A percentile compares a stretch with the other conserved stretches of the same genome.
These are phyloP conservation scores for Cephonodes hylas DNA, from an alignment of 2,888 invertebrate genomes.

Conservation along the genomic window DNA sequence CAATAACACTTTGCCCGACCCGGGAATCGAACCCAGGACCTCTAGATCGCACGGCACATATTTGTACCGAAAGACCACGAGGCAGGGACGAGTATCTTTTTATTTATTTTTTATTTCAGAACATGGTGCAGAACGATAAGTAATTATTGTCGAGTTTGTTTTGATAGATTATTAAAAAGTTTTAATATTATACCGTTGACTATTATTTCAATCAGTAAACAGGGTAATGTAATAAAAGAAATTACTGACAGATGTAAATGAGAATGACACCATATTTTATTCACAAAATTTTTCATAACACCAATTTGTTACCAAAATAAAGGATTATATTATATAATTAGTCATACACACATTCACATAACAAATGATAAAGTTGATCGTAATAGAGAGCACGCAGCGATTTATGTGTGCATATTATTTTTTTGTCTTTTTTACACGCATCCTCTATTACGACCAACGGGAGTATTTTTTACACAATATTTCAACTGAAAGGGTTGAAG, in stretches of 20 bases:
- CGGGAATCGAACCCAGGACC: too few relatives aligned
- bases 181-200: not conserved
- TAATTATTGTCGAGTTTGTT: constrained; percentile 25
- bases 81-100: not conserved
- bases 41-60: too few relatives aligned
- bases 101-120: constrained; percentile 57
- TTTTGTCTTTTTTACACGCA: constrained; percentile 41
- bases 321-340: constrained; percentile 74
- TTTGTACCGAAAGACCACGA: too few relatives aligned
- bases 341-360: constrained; percentile 74
- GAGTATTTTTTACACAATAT: constrained; percentile 67
- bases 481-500: constrained; percentile 46
- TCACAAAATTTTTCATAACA: constrained; percentile 78
- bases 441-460: constrained; percentile 57
- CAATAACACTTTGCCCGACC: too few relatives aligned
- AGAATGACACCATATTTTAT: constrained; percentile 79
- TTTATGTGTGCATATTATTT: constrained; percentile 37
- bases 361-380: constrained; percentile 64
- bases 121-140: constrained; percentile 63
- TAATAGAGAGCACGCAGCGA: constrained; percentile 49
- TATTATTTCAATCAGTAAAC: not conserved
- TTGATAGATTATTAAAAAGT: not conserved
- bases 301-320: constrained; percentile 80
- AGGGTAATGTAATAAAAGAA: not conserved
- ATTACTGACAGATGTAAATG: constrained; percentile 20